phyloP scores from a whole-genome alignment of 2,797 vertebrate species.

The Schizopygopsis malacanthus region DNA sequence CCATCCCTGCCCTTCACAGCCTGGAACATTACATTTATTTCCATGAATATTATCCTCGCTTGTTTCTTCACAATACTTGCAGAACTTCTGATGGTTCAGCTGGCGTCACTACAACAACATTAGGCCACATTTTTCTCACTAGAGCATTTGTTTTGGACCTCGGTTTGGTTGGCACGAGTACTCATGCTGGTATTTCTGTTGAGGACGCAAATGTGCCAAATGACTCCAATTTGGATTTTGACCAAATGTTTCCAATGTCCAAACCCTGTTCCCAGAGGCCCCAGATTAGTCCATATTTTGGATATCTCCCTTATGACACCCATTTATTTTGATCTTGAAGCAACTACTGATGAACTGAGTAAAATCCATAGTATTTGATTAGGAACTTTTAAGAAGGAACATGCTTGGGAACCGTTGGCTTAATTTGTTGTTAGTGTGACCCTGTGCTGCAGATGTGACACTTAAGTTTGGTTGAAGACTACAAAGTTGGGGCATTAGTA shows the following conservation, averaged over 20 bases:
- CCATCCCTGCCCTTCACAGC: too few species aligned
- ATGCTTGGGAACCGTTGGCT: neutral
- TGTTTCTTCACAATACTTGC: too few species aligned
- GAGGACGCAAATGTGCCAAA: neutral
- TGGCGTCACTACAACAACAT: neutral
- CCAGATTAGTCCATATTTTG: neutral
- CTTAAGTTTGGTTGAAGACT: neutral
- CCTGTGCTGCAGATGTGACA: neutral
- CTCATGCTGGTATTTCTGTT: neutral
- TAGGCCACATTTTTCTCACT: neutral
- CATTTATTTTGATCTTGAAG: neutral
- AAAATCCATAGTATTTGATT: neutral
- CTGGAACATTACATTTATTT: too few species aligned
- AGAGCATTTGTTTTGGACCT: neutral
- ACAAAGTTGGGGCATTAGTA: neutral
- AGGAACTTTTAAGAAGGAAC: neutral
- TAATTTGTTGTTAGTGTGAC: neutral
- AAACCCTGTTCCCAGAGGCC: neutral
- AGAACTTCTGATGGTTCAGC: too few species aligned
- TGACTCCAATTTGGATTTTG: conserved; percentile 7
- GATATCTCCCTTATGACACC: neutral
- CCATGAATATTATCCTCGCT: too few species aligned
- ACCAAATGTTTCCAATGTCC: neutral
- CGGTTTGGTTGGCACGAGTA: neutral
- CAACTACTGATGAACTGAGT: neutral